Evolutionary conservation across 2,797 vertebrate species (phyloP).

Genomic region (Clarias platycephalus): DNA sequence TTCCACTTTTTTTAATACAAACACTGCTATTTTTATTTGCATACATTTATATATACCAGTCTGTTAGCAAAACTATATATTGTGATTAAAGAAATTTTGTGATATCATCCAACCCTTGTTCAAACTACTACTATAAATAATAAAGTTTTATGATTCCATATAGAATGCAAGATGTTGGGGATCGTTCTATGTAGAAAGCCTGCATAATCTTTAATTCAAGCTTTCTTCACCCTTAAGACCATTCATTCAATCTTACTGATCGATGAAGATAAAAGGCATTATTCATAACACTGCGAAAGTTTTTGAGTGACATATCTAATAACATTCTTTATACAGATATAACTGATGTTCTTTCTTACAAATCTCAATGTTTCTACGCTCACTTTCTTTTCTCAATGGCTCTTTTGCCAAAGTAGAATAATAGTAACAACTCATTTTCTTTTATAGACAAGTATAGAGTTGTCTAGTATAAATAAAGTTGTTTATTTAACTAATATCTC

Average conservation of each 20-base stretch:
- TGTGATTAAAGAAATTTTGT: neutral
- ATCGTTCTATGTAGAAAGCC: neutral
- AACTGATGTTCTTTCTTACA: neutral
- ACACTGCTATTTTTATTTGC: neutral
- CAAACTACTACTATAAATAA: neutral
- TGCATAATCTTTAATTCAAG: neutral
- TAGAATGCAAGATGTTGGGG: neutral
- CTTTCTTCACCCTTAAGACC: neutral
- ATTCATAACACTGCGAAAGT: neutral
- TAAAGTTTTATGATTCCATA: neutral
- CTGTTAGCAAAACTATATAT: neutral
- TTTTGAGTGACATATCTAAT: conserved; percentile 8
- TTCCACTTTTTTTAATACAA: too few relatives aligned
- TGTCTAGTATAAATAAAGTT: conserved; percentile 32
- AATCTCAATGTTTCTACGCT: neutral
- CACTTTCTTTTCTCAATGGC: neutral
- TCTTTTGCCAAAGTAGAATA: neutral
- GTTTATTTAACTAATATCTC: conserved; percentile 57
- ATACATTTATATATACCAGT: neutral
- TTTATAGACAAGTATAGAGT: conserved; percentile 26
- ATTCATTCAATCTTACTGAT: neutral
- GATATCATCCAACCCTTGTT: neutral
- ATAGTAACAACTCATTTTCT: neutral
- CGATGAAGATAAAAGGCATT: neutral
- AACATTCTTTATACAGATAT: neutral